A percentile compares a stretch with the other conserved stretches of the same genome.
Conservation (phyloP, 2,113 vertebrate genomes). For the Vicugna pacos region DNA sequence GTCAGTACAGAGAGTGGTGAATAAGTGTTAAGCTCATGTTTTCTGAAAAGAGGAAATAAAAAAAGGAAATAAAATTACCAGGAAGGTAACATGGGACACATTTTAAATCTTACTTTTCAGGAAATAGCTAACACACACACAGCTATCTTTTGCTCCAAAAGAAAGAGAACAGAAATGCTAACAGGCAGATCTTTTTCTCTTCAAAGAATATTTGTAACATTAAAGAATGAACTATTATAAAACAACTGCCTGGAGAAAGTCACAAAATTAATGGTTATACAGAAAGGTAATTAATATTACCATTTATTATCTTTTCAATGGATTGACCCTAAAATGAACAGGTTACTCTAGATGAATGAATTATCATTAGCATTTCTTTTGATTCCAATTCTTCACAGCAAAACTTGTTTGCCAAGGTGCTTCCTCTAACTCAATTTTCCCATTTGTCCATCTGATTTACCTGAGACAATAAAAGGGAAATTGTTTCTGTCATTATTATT, state of each 20-base stretch:
- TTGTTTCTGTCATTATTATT: background rate
- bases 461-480: slow-evolving; percentile 13
- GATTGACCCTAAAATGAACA: background rate
- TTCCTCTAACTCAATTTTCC: background rate
- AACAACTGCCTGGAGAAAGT: background rate
- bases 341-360: background rate
- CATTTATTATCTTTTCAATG: slow-evolving; percentile 12
- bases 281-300: background rate
- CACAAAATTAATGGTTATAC: background rate
- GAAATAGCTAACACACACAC: background rate
- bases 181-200: background rate
- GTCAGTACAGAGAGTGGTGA: background rate
- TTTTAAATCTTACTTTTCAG: slow-evolving; percentile 47
- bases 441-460: background rate
- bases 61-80: background rate
- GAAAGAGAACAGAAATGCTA: background rate
- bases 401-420: background rate
- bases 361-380: background rate
- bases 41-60: slow-evolving; percentile 47
- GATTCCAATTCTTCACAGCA: slow-evolving; percentile 19
- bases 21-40: background rate
- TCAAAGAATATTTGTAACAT: background rate
- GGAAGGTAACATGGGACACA: background rate
- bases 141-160: background rate
- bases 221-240: slow-evolving; percentile 43